Base-by-base conservation (phyloP, 1,140 invertebrate genomes). In the Parasteatoda tepidariorum region DNA sequence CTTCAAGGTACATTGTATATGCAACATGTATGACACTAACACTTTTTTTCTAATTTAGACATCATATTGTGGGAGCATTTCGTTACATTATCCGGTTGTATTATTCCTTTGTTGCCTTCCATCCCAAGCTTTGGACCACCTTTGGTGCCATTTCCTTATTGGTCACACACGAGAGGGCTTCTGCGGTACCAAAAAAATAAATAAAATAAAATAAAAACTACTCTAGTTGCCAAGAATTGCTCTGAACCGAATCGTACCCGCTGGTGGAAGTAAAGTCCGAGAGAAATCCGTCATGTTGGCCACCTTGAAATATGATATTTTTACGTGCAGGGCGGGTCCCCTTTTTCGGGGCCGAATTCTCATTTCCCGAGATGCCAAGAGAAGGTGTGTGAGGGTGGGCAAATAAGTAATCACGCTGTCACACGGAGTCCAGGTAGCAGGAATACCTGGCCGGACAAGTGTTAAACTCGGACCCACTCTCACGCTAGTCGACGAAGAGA, bases 391-490 rank as follows among this genome's bases (percentile, higher is more conserved):
- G n/a, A 2, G 71, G 41, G 71, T 54, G 24, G 71, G 71, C 71
- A 74, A 74, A 74, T 74, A 74, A 74, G 71, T 74, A 74, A 74
- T 74, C 71, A 74, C 71, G 33, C 71, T 74, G 71, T 74, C 71
- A 68, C 24, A 41, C 33, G 38, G 38, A n/a, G n/a, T 34, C 11
- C 34, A 22, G 9, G 64, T n/a, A n/a, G 15, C 33, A 74, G 55
- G 68, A 57, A 74, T 41, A 74, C 71, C 57, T 28, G n/a, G n/a
- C 55, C n/a, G 55, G 71, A 74, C 71, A 74, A 74, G 71, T 74
- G 71, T 74, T 74, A 74, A 74, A 74, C 71, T 74, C 61, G 55
- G 71, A 74, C 64, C 4, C 30, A 30, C 31, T 38, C 71, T 57
- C 71, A 48, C 55, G 30, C 55, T 7, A 26, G 2, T 0, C 3